Evolutionary conservation across 2,797 vertebrate genomes (phyloP).

Genomic region (Anableps anableps): DNA sequence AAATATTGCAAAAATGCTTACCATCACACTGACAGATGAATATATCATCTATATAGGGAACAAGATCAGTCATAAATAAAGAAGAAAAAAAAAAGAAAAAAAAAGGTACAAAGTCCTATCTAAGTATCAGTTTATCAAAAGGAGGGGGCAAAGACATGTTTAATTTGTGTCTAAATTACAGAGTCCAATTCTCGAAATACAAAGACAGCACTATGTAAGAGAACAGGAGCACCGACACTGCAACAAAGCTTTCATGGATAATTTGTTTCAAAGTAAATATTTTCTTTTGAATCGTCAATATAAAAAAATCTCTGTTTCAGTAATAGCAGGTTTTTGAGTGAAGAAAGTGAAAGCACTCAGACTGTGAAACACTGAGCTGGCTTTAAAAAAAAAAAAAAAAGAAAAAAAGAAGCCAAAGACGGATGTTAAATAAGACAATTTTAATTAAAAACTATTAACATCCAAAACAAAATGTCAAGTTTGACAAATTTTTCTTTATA

Average conservation of each 20-base stretch:
- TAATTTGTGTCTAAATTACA: not conserved
- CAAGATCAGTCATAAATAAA: conserved; percentile 45
- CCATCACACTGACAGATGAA: conserved; percentile 12
- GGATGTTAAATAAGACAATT: not conserved
- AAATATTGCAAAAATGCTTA: not conserved
- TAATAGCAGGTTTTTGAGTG: not conserved
- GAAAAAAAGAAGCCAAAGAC: not conserved
- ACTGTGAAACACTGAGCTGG: not conserved
- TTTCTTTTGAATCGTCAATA: not conserved
- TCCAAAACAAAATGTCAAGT: not conserved
- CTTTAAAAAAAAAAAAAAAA: too few species aligned
- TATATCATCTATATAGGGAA: conserved; percentile 6
- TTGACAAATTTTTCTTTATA: not conserved
- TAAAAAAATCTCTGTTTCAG: not conserved
- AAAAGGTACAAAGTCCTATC: conserved; percentile 48
- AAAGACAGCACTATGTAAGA: not conserved
- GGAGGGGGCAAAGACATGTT: not conserved
- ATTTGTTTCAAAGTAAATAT: not conserved
- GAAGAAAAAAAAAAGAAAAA: not conserved
- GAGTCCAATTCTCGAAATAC: conserved; percentile 2
- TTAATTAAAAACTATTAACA: not conserved
- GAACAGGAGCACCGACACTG: not conserved
- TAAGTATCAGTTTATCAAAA: conserved; percentile 37
- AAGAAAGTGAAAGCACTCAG: not conserved
- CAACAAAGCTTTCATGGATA: not conserved